phyloP scores from a whole-genome alignment of 2,113 vertebrate genomes.

The Petromus typicus region DNA sequence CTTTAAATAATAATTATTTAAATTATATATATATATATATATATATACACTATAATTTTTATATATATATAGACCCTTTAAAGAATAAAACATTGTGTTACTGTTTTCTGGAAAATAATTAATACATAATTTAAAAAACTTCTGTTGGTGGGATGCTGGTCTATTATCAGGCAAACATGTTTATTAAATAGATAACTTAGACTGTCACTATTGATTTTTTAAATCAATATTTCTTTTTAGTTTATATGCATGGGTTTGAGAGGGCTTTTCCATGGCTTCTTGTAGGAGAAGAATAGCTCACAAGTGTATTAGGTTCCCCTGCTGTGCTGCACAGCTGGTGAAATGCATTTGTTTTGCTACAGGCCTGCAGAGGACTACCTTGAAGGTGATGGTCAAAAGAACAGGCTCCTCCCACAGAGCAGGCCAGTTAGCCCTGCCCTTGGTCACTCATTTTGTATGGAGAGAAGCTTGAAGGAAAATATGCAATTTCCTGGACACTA shows the following conservation, averaged over 20 bases:
- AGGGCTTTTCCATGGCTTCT: neutral
- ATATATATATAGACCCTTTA: too few species aligned
- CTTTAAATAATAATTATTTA: too few species aligned
- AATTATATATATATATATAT: too few species aligned
- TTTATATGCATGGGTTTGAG: neutral
- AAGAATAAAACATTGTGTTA: neutral
- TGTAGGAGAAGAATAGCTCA: neutral
- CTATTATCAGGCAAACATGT: neutral
- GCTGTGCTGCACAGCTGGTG: neutral
- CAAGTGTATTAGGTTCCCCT: neutral
- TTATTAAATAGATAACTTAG: neutral
- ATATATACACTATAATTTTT: too few species aligned
- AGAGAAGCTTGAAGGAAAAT: neutral
- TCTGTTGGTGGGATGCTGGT: accelerated
- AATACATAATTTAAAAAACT: neutral
- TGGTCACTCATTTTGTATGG: neutral
- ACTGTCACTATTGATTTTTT: neutral
- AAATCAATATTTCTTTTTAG: neutral
- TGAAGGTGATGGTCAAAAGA: neutral
- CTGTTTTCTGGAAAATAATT: neutral
- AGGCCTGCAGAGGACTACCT: neutral
- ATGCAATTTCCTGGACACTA: neutral
- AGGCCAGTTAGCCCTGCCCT: neutral
- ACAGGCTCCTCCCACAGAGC: neutral
- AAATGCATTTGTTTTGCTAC: neutral